Evolutionary conservation across 2,888 invertebrate species (phyloP).

Genomic region (Chrysomela aeneicollis): DNA sequence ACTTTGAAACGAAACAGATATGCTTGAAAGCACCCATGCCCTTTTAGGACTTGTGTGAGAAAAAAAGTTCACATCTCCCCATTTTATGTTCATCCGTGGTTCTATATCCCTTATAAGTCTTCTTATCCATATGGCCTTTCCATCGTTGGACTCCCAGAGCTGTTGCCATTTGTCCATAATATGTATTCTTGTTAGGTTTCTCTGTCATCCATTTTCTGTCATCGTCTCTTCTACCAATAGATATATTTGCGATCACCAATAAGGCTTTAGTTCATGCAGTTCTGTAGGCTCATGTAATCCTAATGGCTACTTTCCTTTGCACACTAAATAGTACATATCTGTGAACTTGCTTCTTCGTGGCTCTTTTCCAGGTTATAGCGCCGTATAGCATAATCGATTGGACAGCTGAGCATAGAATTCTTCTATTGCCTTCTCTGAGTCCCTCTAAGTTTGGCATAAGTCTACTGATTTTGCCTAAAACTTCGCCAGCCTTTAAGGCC

Average conservation of each 20-base stretch:
- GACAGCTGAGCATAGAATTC: not conserved
- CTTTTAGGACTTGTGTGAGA: not conserved
- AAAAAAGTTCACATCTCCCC: not conserved
- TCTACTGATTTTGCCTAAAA: too few relatives aligned
- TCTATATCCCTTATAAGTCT: not conserved
- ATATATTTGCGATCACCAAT: slow-evolving; percentile 19
- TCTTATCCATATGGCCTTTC: not conserved
- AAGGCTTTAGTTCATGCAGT: slow-evolving; percentile 25
- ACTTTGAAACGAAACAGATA: slow-evolving; percentile 1
- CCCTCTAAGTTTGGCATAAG: not conserved
- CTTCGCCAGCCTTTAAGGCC: too few relatives aligned
- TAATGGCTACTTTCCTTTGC: slow-evolving; percentile 25
- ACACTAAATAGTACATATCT: slow-evolving; percentile 15
- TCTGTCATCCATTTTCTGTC: too few relatives aligned
- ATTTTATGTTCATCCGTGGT: not conserved
- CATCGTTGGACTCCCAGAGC: not conserved
- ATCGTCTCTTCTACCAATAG: slow-evolving; percentile 13
- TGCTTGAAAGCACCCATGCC: slow-evolving; percentile 3
- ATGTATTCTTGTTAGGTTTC: too few relatives aligned
- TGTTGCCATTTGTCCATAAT: too few relatives aligned
- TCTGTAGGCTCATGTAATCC: slow-evolving; percentile 21
- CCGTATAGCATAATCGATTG: slow-evolving; percentile 12
- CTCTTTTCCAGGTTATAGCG: slow-evolving; percentile 10
- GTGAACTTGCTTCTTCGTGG: slow-evolving; percentile 13
- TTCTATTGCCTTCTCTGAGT: slow-evolving; percentile 5